Conservation (phyloP, 2,888 invertebrate genomes). For the Diabrotica balteata region DNA sequence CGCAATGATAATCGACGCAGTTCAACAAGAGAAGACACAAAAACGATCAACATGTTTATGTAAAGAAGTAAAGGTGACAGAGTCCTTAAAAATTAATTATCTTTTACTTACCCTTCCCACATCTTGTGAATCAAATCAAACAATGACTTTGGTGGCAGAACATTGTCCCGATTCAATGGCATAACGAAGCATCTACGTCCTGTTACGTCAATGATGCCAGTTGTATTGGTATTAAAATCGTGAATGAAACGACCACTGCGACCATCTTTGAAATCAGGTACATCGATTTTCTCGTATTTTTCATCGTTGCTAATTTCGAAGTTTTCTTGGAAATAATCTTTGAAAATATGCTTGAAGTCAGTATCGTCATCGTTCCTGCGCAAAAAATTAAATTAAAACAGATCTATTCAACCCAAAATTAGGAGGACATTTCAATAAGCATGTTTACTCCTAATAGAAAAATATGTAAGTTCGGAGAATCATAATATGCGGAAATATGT, state of each 20-base stretch:
- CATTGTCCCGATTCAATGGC: conserved; percentile 79
- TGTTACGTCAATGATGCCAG: conserved; percentile 63
- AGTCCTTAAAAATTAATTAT: no score
- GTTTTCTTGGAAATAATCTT: conserved; percentile 71
- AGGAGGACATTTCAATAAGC: no score
- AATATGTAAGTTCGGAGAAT: no score
- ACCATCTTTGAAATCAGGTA: conserved; percentile 83
- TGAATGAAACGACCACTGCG: conserved; percentile 87
- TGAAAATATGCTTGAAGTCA: conserved; percentile 28
- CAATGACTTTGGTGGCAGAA: conserved; percentile 81
- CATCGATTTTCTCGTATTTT: conserved; percentile 83
- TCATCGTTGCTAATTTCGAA: conserved; percentile 81
- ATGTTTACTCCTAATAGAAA: no score
- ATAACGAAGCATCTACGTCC: conserved; percentile 84
- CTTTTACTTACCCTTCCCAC: conserved; percentile 64
- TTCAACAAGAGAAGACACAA: no score
- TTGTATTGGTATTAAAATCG: conserved; percentile 81
- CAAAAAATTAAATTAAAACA: neutral
- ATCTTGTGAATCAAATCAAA: conserved; percentile 82
- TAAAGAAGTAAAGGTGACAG: no score
- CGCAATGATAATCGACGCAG: no score
- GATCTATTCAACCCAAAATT: no score
- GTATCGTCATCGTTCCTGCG: conserved; percentile 23
- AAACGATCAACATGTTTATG: no score
- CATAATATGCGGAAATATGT: no score